Base-by-base conservation (phyloP, 2,888 invertebrate species). In the Eupsilia transversa region DNA sequence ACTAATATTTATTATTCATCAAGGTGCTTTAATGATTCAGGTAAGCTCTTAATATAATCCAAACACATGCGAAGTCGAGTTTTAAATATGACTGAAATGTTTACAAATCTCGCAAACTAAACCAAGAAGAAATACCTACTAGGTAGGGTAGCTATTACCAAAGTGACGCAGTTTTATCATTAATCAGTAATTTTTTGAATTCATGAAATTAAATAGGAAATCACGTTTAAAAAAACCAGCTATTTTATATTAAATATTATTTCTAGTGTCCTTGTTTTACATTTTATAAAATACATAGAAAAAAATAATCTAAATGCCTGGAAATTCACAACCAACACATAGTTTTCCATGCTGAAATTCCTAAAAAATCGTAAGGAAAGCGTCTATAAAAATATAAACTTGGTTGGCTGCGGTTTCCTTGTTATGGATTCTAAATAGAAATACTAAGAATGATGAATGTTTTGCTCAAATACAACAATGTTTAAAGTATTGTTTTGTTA, bases 391-490 rank as follows among this genome's bases (percentile, higher is more conserved):
- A 49, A 43, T 14, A 69, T 27, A 43, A 38, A 33, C 56, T 20
- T 23, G 33, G 2, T 20, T 23, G 33, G 2, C 5, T 33, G 12
- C 4, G 9, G 59, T 83, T 78, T 74, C 81, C 76, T 77, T 73
- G 60, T 81, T 80, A 63, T 60, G 46, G 12, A 69, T 33, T 75
- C 35, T 46, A 77, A 74, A 82, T 77, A 73, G 61, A 68, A 60
- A 63, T 83, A 74, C 74, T 72, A 52, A 46, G 80, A 76, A 83
- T 9, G 1, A 33, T 57, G 17, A 27, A 9, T 70, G 23, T 70
- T 54, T 67, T 35, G n/a, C 38, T 63, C 2, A 14, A 49, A 72
- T 27, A 78, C 76, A 78, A 84, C 80, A 82, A 64, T 79, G 84
- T 84, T 72, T 56, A 30, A 1, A 14, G 30, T 33, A 38, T 46